phyloP scores from a whole-genome alignment of 2,888 invertebrate species.

The Ornithoptera alexandrae region DNA sequence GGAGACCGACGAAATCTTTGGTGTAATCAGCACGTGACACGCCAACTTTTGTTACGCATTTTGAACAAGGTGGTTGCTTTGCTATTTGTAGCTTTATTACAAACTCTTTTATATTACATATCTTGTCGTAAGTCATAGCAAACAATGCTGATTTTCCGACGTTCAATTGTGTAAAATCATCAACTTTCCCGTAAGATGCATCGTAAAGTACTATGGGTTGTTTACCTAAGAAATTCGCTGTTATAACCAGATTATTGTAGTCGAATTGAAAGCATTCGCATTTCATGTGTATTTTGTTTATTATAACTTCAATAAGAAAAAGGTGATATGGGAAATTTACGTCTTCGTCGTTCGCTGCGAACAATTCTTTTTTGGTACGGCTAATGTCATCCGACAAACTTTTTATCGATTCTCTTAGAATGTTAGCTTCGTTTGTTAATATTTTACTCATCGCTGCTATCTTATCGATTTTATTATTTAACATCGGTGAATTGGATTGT shows the following conservation, averaged over 20 bases:
- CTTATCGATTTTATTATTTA: constrained; percentile 60
- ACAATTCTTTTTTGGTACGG: constrained; percentile 55
- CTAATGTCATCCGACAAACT: constrained; percentile 59
- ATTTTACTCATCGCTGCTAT: constrained; percentile 66
- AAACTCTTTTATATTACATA: constrained; percentile 64
- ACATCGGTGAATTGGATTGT: constrained; percentile 40
- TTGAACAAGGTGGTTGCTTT: constrained; percentile 69
- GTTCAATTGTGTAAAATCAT: constrained; percentile 60
- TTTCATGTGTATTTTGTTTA: constrained; percentile 75
- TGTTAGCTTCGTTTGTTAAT: constrained; percentile 67
- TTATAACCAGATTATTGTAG: constrained; percentile 66
- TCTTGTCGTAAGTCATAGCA: constrained; percentile 75
- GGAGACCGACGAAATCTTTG: constrained; percentile 54
- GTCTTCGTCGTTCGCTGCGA: constrained; percentile 42
- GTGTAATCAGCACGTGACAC: constrained; percentile 66
- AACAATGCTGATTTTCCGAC: constrained; percentile 70
- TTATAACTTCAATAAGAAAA: constrained; percentile 67
- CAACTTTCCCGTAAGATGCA: constrained; percentile 61
- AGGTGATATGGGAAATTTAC: constrained; percentile 69
- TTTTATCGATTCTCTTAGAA: constrained; percentile 63
- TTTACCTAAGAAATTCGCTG: constrained; percentile 66
- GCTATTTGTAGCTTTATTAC: constrained; percentile 57
- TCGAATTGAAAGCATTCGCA: constrained; percentile 73
- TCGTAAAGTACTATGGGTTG: constrained; percentile 65
- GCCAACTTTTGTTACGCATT: constrained; percentile 64